Evolutionary conservation across 2,888 invertebrate species (phyloP).

Genomic region (Sabatieria punctata): DNA sequence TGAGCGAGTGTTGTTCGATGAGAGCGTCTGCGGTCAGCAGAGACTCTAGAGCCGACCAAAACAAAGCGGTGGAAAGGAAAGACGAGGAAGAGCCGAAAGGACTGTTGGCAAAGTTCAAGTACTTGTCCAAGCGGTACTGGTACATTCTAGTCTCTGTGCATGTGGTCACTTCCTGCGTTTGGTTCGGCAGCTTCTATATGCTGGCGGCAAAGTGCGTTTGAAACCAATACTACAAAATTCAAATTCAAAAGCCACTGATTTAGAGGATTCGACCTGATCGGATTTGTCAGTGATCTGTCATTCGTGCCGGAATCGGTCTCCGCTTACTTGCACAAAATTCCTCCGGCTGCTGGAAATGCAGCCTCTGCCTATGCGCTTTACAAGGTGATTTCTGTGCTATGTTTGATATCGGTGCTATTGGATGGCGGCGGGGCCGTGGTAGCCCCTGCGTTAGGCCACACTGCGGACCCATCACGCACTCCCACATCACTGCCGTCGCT

Average conservation of each 20-base stretch:
- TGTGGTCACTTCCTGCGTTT: slow-evolving; percentile 61
- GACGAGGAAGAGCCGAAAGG: background rate
- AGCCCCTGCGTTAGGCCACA: no score
- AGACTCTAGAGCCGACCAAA: no score
- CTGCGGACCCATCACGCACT: no score
- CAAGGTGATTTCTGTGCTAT: slow-evolving; percentile 47
- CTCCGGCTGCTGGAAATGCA: slow-evolving; percentile 54
- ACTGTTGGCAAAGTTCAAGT: slow-evolving; percentile 46
- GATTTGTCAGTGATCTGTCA: slow-evolving; percentile 55
- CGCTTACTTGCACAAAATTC: slow-evolving; percentile 49
- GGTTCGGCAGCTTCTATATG: slow-evolving; percentile 75
- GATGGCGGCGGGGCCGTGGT: no score
- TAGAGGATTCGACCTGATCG: slow-evolving; percentile 78
- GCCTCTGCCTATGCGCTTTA: slow-evolving; percentile 80
- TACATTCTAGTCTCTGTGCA: slow-evolving; percentile 88
- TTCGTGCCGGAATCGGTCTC: slow-evolving; percentile 55
- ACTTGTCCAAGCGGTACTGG: slow-evolving; percentile 88
- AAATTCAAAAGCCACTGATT: background rate
- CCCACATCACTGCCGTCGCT: no score
- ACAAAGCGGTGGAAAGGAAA: background rate
- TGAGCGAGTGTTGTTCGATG: no score
- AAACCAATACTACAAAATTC: background rate
- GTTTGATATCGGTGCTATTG: no score
- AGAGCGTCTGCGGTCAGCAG: no score
- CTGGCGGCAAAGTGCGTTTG: slow-evolving; percentile 44